These are phyloP conservation scores for Himalopsyche phryganea DNA, from an alignment of 1,140 invertebrate species.

Conservation along the genomic window DNA sequence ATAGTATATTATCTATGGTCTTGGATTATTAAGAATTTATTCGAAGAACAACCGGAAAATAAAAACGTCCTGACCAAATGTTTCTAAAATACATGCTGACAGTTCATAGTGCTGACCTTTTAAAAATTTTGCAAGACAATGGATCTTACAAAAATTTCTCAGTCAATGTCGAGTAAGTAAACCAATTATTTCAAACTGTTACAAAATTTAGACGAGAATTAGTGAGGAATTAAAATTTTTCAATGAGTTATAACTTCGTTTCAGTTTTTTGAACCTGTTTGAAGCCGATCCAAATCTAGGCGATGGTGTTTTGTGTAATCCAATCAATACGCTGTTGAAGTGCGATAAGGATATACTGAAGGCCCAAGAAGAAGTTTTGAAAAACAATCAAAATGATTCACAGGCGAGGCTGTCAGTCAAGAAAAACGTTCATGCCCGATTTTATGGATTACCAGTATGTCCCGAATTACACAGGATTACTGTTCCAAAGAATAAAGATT, in stretches of 20 bases:
- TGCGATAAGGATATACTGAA: conserved; percentile 61
- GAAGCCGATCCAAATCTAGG: conserved; percentile 48
- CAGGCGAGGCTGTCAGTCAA: conserved; percentile 53
- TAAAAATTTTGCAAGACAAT: conserved; percentile 41
- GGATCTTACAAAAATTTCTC: conserved; percentile 43
- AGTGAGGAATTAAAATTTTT: conserved; percentile 9
- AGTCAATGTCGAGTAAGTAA: conserved; percentile 48
- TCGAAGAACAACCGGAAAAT: too few relatives aligned
- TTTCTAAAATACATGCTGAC: conserved; percentile 44
- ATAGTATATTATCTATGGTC: too few relatives aligned
- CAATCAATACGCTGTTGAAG: conserved; percentile 46
- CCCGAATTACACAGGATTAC: conserved; percentile 56
- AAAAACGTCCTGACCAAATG: too few relatives aligned
- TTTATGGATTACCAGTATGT: conserved; percentile 57
- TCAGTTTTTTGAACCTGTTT: conserved; percentile 49
- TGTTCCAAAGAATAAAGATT: conserved; percentile 65
- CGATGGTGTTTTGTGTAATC: conserved; percentile 45
- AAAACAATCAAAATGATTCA: conserved; percentile 42
- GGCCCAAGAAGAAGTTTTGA: conserved; percentile 58
- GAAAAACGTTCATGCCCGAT: conserved; percentile 62
- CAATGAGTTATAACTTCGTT: conserved; percentile 6
- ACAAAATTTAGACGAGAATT: neutral
- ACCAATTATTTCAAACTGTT: conserved; percentile 2
- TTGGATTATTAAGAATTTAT: too few relatives aligned
- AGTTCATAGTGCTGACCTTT: conserved; percentile 43